Percentiles rank a stretch among this genome's conserved stretches.
These are phyloP conservation scores for Mesorhabditis belari DNA, from an alignment of 2,888 invertebrate species.

Conservation along the genomic window DNA sequence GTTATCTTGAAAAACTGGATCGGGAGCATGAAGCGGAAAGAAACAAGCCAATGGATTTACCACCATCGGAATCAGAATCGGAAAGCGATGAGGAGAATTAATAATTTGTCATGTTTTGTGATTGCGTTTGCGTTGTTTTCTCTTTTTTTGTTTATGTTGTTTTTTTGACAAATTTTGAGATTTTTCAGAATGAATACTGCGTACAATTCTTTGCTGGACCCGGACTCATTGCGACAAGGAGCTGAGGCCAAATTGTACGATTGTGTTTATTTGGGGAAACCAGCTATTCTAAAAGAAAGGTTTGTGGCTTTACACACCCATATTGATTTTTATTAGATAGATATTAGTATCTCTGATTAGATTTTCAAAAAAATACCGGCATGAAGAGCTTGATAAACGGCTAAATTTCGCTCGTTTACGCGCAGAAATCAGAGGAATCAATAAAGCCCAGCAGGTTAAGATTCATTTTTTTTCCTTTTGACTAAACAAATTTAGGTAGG, in stretches of 20 bases:
- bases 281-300: conserved; percentile 68
- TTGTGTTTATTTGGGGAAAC: conserved; percentile 67
- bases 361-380: conserved; percentile 83
- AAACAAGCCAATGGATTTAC: conserved; percentile 40
- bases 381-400: conserved; percentile 72
- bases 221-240: conserved; percentile 69
- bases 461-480: not conserved
- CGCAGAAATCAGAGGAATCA: conserved; percentile 77
- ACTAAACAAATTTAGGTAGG: conserved; percentile 29
- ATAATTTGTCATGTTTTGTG: too few relatives aligned
- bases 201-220: conserved; percentile 9
- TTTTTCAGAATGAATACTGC: not conserved
- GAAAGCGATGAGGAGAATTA: conserved; percentile 38
- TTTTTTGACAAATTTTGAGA: too few relatives aligned
- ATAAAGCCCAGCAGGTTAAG: conserved; percentile 69
- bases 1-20: too few relatives aligned
- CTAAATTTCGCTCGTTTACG: conserved; percentile 81
- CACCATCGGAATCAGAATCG: conserved; percentile 38
- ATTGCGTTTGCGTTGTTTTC: too few relatives aligned
- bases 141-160: too few relatives aligned
- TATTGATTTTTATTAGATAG: not conserved
- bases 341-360: conserved; percentile 55
- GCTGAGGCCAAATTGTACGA: conserved; percentile 78
- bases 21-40: conserved; percentile 28
- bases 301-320: not conserved